phyloP scores from a whole-genome alignment of 2,888 invertebrate genomes.

The Drosophila nr. medialis region DNA sequence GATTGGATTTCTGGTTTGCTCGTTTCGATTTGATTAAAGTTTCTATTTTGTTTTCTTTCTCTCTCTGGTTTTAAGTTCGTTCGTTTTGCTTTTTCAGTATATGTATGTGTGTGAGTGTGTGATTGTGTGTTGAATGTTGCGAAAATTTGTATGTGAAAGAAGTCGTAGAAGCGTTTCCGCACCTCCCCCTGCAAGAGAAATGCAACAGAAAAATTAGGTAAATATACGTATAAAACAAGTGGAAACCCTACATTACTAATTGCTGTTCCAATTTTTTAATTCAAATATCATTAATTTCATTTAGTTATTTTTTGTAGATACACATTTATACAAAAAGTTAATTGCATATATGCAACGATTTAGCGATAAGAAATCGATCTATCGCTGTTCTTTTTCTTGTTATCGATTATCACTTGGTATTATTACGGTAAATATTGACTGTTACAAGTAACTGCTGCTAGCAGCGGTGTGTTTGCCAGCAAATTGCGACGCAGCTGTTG shows the following conservation, averaged over 20 bases:
- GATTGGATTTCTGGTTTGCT: constrained; percentile 37
- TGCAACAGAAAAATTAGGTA: constrained; percentile 8
- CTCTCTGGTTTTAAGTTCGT: constrained; percentile 37
- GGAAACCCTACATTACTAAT: constrained; percentile 11
- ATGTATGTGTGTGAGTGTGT: constrained; percentile 30
- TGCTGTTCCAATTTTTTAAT: not conserved
- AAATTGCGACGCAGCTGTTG: constrained; percentile 59
- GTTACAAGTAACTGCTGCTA: constrained; percentile 18
- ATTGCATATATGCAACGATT: not conserved
- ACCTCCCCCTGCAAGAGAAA: constrained; percentile 84
- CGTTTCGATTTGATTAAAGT: constrained; percentile 29
- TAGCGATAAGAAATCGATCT: constrained; percentile 18
- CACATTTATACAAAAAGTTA: not conserved
- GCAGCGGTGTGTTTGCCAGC: constrained; percentile 9
- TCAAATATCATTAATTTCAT: not conserved
- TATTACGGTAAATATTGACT: constrained; percentile 16
- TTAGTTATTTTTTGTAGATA: not conserved
- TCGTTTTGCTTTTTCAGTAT: constrained; percentile 37
- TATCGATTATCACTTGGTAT: constrained; percentile 37
- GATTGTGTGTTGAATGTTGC: constrained; percentile 48
- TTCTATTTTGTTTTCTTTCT: constrained; percentile 52
- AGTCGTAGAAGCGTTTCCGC: constrained; percentile 83
- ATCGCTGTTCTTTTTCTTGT: not conserved
- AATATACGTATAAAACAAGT: not conserved
- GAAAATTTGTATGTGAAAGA: constrained; percentile 65